These are phyloP conservation scores for Lapara coniferarum DNA, from an alignment of 2,888 invertebrate species.

Conservation along the genomic window DNA sequence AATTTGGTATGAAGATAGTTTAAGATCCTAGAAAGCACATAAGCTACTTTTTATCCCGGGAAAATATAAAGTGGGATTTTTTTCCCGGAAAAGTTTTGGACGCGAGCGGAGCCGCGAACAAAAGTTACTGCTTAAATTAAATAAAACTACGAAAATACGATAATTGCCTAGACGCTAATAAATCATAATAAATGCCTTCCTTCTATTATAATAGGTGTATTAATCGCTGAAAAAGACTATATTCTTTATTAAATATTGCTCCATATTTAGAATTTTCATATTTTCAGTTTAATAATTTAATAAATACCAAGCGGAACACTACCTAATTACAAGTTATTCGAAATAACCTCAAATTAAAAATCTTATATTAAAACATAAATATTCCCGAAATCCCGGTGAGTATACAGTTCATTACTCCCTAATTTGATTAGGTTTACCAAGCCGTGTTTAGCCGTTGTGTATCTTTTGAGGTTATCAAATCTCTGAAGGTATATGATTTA, in stretches of 20 bases:
- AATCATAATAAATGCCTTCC: too few relatives aligned
- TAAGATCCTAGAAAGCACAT: too few relatives aligned
- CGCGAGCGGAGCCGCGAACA: too few relatives aligned
- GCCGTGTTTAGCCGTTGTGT: background rate
- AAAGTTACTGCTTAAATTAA: too few relatives aligned
- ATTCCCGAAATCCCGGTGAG: slow-evolving; percentile 15
- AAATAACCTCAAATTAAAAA: slow-evolving; percentile 29
- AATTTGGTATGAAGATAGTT: too few relatives aligned
- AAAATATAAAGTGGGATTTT: too few relatives aligned
- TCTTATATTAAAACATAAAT: slow-evolving; percentile 23
- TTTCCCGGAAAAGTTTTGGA: too few relatives aligned
- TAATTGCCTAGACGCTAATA: too few relatives aligned
- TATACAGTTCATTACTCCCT: slow-evolving; percentile 16
- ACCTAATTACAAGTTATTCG: slow-evolving; percentile 5
- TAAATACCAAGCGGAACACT: background rate
- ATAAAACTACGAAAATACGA: too few relatives aligned
- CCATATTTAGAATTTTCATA: background rate
- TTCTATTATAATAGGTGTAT: too few relatives aligned
- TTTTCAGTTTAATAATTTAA: background rate
- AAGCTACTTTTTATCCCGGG: too few relatives aligned
- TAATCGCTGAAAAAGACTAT: too few relatives aligned
- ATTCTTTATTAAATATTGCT: background rate
- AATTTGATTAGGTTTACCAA: slow-evolving; percentile 18
- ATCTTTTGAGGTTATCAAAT: background rate
- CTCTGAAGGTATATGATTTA: background rate